These are phyloP conservation scores for Callopanchax toddi DNA, from an alignment of 2,113 vertebrate genomes.

Conservation along the genomic window DNA sequence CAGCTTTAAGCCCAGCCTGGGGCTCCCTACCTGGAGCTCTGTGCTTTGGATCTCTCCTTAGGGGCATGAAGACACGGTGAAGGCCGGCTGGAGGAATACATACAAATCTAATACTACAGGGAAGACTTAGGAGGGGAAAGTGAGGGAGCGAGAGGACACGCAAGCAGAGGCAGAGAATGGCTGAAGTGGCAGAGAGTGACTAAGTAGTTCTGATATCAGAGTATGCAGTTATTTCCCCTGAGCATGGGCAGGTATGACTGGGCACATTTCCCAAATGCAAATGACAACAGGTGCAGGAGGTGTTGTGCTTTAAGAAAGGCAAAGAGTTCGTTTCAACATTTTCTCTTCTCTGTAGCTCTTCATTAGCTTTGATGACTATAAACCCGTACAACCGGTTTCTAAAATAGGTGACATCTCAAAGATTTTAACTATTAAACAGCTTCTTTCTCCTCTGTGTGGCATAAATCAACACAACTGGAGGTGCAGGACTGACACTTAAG, in stretches of 20 bases:
- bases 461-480: background rate
- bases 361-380: conserved; percentile 36
- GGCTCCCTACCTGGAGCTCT: conserved; percentile 59
- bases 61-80: conserved; percentile 37
- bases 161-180: conserved; percentile 47
- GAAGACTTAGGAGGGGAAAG: conserved; percentile 59
- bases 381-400: conserved; percentile 20
- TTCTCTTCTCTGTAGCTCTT: background rate
- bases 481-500: background rate
- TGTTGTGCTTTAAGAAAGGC: conserved; percentile 27
- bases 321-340: background rate
- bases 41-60: conserved; percentile 58
- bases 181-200: conserved; percentile 12
- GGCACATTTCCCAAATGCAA: conserved; percentile 59
- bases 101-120: conserved; percentile 64
- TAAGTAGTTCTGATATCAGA: conserved; percentile 30
- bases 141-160: conserved; percentile 35
- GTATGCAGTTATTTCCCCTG: conserved; percentile 19
- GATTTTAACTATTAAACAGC: background rate
- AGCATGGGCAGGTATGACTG: conserved; percentile 40
- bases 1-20: conserved; percentile 56
- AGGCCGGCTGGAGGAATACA: conserved; percentile 57
- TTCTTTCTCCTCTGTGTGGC: background rate
- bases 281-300: conserved; percentile 46
- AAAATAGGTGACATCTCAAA: background rate